Evolutionary conservation across 37 sponge, comb jelly and placozoan species (phyloP), one percentile per base, ranked within the genome.

Genomic region (Beroe forskalii): DNA sequence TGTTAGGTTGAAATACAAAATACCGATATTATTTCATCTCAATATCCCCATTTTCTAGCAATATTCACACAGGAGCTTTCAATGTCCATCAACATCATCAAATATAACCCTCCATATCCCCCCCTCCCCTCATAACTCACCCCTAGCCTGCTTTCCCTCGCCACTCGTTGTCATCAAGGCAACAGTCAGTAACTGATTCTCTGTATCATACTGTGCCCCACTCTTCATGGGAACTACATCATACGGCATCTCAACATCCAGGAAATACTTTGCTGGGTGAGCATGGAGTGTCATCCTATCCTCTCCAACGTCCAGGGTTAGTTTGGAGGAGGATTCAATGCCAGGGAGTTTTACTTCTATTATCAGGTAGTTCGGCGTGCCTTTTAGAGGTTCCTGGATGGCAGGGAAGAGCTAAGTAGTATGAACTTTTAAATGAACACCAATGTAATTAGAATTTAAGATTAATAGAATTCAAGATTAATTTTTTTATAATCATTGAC

Each of bases 341-440:
- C 86, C 86, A 20, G 86, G 86, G 4, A 80, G 86, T 37, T 37
- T 33, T 12, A 80, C 86, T 43, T 80, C 86, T 44, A 80, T 44
- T 44, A 80, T 80, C 30, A 80, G 86, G 86, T 80, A 80, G 86
- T 44, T 80, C 0, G 86, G 86, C 40, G 44, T 80, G 20, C 86
- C 86, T 43, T 80, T 48, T 27, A 80, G 14, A 23, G 86, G 86
- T 42, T 80, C 86, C 86, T 80, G 86, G 27, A 63, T 33, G 40
- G n/a, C n/a, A n/a, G n/a, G n/a, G n/a, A n/a, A n/a, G n/a, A n/a
- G n/a, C n/a, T n/a, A n/a, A 55, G 60, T 55, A 17, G 60, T 55
- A 55, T 20, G 17, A 55, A 17, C 60, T n/a, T n/a, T 17, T 9
- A 55, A 55, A 55, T 17, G 17, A 55, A 20, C 17, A 55, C 9